Evolutionary conservation across 2,113 vertebrate species (phyloP).

Genomic region (Megaceryle torquata): DNA sequence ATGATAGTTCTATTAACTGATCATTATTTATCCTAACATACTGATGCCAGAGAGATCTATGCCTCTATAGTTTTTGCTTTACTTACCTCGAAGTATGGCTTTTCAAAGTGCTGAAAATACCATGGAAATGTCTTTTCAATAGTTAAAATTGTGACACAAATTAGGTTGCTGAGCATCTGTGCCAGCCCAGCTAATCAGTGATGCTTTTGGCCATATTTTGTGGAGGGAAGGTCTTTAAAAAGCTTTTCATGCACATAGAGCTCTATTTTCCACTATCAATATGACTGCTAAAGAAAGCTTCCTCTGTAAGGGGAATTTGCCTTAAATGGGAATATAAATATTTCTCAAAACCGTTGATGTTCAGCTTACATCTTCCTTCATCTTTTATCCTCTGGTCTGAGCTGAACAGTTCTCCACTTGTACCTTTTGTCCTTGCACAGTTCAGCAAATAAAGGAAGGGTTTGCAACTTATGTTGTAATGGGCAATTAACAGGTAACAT

Average conservation of each 20-base stretch:
- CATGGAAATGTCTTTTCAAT: slow-evolving; percentile 25
- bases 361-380: not conserved
- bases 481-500: not conserved
- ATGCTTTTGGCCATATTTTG: not conserved
- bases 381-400: not conserved
- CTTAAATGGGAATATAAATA: not conserved
- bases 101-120: slow-evolving; percentile 21
- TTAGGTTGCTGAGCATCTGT: not conserved
- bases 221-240: not conserved
- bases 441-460: not conserved
- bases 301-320: not conserved
- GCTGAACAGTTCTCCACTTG: not conserved
- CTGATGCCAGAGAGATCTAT: not conserved
- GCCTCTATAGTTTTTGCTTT: not conserved
- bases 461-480: not conserved
- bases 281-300: not conserved
- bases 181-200: not conserved
- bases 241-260: not conserved
- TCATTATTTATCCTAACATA: slow-evolving; percentile 41
- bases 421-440: not conserved
- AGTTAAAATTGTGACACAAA: slow-evolving; percentile 12
- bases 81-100: slow-evolving; percentile 1
- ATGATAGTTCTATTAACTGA: slow-evolving; percentile 11
- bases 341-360: not conserved
- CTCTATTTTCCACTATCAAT: slow-evolving; percentile 6